Evolutionary conservation across 2,797 vertebrate species (phyloP).

Genomic region (Huso huso): DNA sequence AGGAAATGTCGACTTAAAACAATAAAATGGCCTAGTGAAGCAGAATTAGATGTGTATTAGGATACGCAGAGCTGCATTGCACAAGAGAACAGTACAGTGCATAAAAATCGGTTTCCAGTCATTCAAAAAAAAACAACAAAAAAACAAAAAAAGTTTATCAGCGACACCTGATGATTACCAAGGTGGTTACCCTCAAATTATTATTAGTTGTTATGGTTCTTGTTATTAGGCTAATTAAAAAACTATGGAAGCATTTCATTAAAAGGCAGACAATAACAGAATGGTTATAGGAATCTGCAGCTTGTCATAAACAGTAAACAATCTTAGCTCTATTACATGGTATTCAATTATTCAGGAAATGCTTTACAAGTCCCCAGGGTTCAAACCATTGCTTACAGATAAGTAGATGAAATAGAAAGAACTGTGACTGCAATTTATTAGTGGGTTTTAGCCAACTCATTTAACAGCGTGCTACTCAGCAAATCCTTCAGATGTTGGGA

Average conservation of each 20-base stretch:
- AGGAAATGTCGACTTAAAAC: no score
- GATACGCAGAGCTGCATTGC: no score
- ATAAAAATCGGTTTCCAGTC: not conserved
- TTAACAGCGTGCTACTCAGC: constrained; percentile 10
- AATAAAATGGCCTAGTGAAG: no score
- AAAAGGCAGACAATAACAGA: constrained; percentile 1
- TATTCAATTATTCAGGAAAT: constrained; percentile 11
- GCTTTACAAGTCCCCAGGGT: constrained; percentile 8
- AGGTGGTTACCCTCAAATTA: not conserved
- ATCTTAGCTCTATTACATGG: not conserved
- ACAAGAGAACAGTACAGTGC: no score
- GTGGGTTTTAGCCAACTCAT: not conserved
- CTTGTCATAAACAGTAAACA: constrained; percentile 5
- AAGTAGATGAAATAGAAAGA: constrained; percentile 6
- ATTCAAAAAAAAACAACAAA: constrained; percentile 8
- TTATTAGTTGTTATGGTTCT: no score
- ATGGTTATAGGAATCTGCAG: constrained; percentile 6
- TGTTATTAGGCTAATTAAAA: constrained; percentile 2
- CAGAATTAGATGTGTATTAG: no score
- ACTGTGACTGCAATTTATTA: not conserved
- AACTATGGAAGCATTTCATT: not conserved
- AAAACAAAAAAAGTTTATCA: not conserved
- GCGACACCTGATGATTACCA: not conserved
- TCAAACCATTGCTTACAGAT: not conserved
- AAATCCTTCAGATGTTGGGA: constrained; percentile 14